Conservation (phyloP, 2,797 vertebrate genomes). For the Sebastes nivosus region DNA sequence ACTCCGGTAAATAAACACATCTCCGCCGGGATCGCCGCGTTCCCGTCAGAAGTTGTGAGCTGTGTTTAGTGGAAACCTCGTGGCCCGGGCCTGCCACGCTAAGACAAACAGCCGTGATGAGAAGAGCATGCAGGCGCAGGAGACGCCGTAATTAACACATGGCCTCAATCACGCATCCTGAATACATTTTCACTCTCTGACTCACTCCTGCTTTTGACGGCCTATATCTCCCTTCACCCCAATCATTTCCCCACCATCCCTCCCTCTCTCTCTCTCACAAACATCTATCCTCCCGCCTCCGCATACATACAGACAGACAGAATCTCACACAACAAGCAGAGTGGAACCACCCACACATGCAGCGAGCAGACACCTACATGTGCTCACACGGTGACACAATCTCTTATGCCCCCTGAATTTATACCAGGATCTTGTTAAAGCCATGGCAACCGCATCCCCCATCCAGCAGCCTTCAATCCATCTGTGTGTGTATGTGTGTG, state of each 20-base stretch:
- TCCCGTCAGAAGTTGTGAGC: constrained; percentile 45
- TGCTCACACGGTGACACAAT: constrained; percentile 55
- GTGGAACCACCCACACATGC: constrained; percentile 67
- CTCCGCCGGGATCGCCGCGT: constrained; percentile 12
- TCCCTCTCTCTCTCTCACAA: background rate
- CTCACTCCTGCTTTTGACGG: constrained; percentile 36
- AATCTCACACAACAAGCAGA: constrained; percentile 54
- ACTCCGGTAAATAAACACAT: constrained; percentile 42
- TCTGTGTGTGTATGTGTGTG: background rate
- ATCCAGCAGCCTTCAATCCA: constrained; percentile 41
- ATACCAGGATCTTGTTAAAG: constrained; percentile 66
- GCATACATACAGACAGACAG: constrained; percentile 34
- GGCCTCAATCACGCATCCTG: constrained; percentile 63
- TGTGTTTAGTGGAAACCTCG: constrained; percentile 41
- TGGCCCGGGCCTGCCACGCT: constrained; percentile 42
- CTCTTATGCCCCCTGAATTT: constrained; percentile 55
- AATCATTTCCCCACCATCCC: constrained; percentile 32
- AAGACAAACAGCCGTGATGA: constrained; percentile 71
- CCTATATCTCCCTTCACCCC: constrained; percentile 41
- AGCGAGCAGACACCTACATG: constrained; percentile 51
- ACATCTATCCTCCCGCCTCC: constrained; percentile 14
- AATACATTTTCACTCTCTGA: constrained; percentile 54
- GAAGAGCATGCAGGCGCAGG: constrained; percentile 40
- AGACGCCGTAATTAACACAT: constrained; percentile 67
- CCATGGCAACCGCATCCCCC: constrained; percentile 68